phyloP scores from a whole-genome alignment of 2,797 vertebrate species.

The Lacerta bilineata region DNA sequence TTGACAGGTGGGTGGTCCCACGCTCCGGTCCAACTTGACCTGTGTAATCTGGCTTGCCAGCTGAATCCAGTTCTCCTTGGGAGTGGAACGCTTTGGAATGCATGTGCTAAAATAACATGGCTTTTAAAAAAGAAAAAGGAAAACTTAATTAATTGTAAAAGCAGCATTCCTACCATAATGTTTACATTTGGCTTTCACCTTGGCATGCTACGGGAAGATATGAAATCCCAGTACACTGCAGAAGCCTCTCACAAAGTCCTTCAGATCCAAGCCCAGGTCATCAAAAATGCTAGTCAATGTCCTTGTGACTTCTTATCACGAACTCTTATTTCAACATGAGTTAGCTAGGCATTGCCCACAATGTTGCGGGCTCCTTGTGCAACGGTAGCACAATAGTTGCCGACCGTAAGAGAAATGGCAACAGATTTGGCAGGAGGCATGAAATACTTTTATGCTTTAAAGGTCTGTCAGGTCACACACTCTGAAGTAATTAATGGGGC shows the following conservation, averaged over 20 bases:
- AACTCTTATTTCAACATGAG: neutral
- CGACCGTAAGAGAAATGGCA: constrained; percentile 35
- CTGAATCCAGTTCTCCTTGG: neutral
- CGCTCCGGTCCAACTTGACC: too few species aligned
- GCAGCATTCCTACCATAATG: neutral
- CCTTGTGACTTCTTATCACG: neutral
- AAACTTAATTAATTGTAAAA: neutral
- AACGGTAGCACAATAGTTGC: constrained; percentile 35
- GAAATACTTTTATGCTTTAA: constrained; percentile 45
- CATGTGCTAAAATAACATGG: neutral
- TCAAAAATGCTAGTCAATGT: neutral
- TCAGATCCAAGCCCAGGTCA: neutral
- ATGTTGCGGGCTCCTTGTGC: neutral
- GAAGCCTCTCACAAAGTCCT: neutral
- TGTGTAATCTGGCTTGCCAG: neutral
- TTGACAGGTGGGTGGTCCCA: too few species aligned
- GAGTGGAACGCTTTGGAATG: neutral
- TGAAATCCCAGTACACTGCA: neutral
- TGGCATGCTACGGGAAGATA: neutral
- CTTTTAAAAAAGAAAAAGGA: neutral
- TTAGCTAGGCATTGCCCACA: neutral
- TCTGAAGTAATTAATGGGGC: constrained; percentile 46
- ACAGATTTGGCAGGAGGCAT: constrained; percentile 41
- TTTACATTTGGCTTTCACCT: neutral
- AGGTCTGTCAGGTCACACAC: constrained; percentile 34